Evolutionary conservation across 2,888 invertebrate genomes (phyloP), one percentile per base, ranked within the genome.

Genomic region (Galeruca laticollis): DNA sequence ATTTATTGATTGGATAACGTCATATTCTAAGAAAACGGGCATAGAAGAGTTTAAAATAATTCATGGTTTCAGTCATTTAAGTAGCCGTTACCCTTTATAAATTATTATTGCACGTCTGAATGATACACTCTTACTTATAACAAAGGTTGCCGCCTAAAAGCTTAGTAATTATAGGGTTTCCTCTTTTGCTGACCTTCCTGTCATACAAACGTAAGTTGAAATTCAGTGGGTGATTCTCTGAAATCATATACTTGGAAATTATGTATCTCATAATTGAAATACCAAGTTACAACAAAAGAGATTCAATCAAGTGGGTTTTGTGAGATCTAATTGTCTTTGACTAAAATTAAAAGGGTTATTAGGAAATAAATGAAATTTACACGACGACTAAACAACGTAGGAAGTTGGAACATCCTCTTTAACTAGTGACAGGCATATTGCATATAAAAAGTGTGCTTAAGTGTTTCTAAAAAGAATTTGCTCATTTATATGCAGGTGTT

Each of bases 81-180:
- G 15, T 47, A 6, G n/a, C 8, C n/a, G 2, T 47, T 47, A 11
- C 52, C 52, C 52, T 13, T 20, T 52, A 20, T 13, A 20, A 52
- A 52, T 26, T 52, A 52, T 52, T 21, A 20, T 20, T n/a, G 52
- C 21, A 52, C 52, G 20, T n/a, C 52, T 26, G 20, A 52, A 8
- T 13, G 52, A 13, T 9, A 2, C 52, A 21, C 52, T 52, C 13
- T 20, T 52, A 20, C 26, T 21, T 52, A 59, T 59, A 66, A 66
- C 65, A 66, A 66, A 66, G 65, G 37, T 33, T 21, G 59, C 65
- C 65, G 65, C 57, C 59, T 66, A 66, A 66, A 66, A 66, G 65
- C 65, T 33, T 26, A 59, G 47, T 66, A 66, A 66, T 66, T 66
- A 66, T 51, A 59, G 65, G 59, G 65, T 66, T 66, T 66, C 65